Evolutionary conservation across 1,140 invertebrate genomes (phyloP).

Genomic region (Eulimnadia texana): DNA sequence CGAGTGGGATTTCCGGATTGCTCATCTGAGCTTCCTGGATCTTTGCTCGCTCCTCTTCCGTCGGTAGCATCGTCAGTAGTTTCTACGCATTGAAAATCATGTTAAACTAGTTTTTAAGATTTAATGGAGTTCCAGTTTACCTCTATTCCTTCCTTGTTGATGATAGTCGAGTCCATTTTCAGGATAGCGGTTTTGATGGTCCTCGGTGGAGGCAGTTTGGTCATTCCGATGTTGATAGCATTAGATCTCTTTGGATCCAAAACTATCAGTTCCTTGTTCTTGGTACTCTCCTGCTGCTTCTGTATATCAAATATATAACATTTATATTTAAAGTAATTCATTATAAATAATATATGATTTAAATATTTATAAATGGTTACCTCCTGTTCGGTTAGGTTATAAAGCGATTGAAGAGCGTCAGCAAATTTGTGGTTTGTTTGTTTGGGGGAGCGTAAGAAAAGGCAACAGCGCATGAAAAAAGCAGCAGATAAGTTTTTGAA

Average conservation of each 20-base stretch:
- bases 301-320: slow-evolving; percentile 30
- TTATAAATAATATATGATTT: background rate
- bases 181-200: slow-evolving; percentile 96
- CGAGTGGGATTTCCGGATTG: slow-evolving; percentile 88
- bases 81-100: slow-evolving; percentile 44
- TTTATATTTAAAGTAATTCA: background rate
- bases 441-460: background rate
- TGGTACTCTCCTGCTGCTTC: slow-evolving; percentile 85
- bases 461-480: background rate
- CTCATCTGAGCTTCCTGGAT: slow-evolving; percentile 89
- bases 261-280: slow-evolving; percentile 90
- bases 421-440: background rate
- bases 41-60: slow-evolving; percentile 87
- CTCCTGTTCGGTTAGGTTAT: slow-evolving; percentile 2
- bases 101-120: background rate
- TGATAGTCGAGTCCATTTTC: slow-evolving; percentile 97
- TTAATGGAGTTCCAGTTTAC: slow-evolving; percentile 33
- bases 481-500: background rate
- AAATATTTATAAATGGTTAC: slow-evolving; percentile 2
- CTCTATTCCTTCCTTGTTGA: slow-evolving; percentile 95
- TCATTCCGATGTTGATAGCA: slow-evolving; percentile 99
- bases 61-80: slow-evolving; percentile 92
- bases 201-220: slow-evolving; percentile 88
- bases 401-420: background rate
- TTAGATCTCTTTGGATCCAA: slow-evolving; percentile 95